Conservation (phyloP, 2,888 invertebrate genomes). For the Yponomeuta cagnagella region DNA sequence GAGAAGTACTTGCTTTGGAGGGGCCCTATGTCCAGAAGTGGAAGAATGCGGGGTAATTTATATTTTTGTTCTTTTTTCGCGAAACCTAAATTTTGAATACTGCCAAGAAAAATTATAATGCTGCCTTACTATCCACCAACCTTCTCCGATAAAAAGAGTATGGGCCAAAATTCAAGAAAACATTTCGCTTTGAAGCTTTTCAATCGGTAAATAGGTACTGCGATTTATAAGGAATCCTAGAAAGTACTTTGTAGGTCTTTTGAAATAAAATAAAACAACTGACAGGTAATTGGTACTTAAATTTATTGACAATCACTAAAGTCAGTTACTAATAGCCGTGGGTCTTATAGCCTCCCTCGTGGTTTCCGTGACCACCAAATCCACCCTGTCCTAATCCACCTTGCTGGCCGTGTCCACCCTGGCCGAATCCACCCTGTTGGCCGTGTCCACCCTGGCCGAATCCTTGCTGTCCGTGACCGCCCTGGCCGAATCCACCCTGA, state of each 20-base stretch:
- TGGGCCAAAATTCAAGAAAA: too few relatives aligned
- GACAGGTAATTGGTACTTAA: neutral
- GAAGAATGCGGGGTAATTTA: too few relatives aligned
- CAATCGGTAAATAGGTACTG: too few relatives aligned
- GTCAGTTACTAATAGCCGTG: conserved; percentile 12
- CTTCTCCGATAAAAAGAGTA: too few relatives aligned
- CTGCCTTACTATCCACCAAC: too few relatives aligned
- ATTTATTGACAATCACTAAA: neutral
- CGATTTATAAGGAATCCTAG: too few relatives aligned
- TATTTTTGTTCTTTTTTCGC: too few relatives aligned
- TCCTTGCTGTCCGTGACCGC: conserved; percentile 12
- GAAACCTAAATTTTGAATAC: too few relatives aligned
- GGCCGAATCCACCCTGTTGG: conserved; percentile 4
- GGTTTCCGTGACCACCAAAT: neutral
- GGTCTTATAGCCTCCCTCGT: conserved; percentile 7
- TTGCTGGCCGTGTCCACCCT: conserved; percentile 16
- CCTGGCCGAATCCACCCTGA: conserved; percentile 12
- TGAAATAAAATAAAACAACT: neutral
- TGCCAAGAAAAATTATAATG: too few relatives aligned
- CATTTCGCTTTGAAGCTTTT: too few relatives aligned
- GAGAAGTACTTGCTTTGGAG: too few relatives aligned
- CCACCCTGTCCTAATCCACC: conserved; percentile 8
- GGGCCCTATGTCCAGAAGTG: too few relatives aligned
- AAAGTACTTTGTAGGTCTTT: neutral
- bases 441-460: conserved; percentile 7